These are phyloP conservation scores for Eupithecia subumbrata DNA, from an alignment of 2,888 invertebrate species.

Conservation along the genomic window DNA sequence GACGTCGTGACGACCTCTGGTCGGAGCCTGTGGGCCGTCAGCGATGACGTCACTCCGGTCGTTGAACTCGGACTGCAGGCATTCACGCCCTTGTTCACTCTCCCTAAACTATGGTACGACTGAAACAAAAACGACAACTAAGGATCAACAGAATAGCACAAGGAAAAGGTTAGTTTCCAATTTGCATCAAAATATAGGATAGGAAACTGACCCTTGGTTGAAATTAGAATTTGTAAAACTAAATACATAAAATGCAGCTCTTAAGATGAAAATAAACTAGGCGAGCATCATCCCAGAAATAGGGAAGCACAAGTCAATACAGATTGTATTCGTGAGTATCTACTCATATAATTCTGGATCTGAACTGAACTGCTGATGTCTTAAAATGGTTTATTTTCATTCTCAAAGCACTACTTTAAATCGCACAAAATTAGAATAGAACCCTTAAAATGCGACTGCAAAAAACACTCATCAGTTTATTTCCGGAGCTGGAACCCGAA, in stretches of 20 bases:
- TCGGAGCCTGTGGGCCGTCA: slow-evolving; percentile 91
- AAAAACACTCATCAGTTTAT: not conserved
- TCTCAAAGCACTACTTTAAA: not conserved
- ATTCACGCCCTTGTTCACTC: slow-evolving; percentile 87
- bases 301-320: not conserved
- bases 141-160: slow-evolving; percentile 1
- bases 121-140: slow-evolving; percentile 72
- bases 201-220: not conserved
- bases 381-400: not conserved
- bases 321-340: not conserved
- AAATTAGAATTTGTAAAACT: not conserved
- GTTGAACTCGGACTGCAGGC: slow-evolving; percentile 81
- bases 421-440: not conserved
- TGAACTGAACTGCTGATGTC: not conserved
- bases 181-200: not conserved
- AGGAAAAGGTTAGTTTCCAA: not conserved
- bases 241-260: not conserved
- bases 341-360: not conserved
- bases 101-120: slow-evolving; percentile 91
- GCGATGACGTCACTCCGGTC: slow-evolving; percentile 87
- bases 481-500: not conserved
- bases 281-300: not conserved
- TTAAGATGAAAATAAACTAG: not conserved
- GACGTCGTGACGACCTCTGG: slow-evolving; percentile 94
- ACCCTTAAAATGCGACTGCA: not conserved